Conservation (phyloP, 2,113 vertebrate genomes). For the Hyperoodon ampullatus region DNA sequence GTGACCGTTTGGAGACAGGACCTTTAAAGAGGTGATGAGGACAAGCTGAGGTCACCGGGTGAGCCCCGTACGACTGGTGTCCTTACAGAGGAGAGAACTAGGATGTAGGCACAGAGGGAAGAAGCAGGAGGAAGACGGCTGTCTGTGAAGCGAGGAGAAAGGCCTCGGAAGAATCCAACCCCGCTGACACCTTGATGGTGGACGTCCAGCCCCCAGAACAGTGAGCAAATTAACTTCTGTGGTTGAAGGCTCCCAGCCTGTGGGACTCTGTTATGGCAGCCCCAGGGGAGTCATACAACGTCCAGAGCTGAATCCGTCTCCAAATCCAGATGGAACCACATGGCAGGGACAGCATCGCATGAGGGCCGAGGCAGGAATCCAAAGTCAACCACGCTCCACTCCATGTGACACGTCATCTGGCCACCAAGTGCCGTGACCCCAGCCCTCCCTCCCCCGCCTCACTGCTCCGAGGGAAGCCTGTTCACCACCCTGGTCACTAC, state of each 20-base stretch:
- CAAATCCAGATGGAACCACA: neutral
- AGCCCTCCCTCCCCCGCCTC: neutral
- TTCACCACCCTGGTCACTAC: neutral
- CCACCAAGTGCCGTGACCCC: neutral
- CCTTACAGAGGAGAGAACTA: neutral
- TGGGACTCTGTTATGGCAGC: neutral
- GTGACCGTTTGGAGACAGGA: neutral
- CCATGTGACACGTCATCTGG: too few species aligned
- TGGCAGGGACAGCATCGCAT: neutral
- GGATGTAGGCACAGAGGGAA: neutral
- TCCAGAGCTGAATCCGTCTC: neutral
- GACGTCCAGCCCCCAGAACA: neutral
- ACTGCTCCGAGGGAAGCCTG: neutral
- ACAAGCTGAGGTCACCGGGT: neutral
- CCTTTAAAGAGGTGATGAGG: neutral
- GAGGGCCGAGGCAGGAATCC: neutral
- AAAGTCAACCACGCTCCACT: neutral
- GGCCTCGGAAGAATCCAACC: neutral
- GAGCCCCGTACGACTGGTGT: neutral
- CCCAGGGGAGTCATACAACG: neutral
- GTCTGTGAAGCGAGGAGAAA: too few species aligned
- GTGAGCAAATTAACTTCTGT: neutral
- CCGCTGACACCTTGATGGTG: neutral
- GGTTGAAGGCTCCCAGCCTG: neutral
- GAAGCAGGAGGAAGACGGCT: too few species aligned